These are phyloP conservation scores for Osmoderma eremita DNA, from an alignment of 2,888 invertebrate genomes.

Conservation along the genomic window DNA sequence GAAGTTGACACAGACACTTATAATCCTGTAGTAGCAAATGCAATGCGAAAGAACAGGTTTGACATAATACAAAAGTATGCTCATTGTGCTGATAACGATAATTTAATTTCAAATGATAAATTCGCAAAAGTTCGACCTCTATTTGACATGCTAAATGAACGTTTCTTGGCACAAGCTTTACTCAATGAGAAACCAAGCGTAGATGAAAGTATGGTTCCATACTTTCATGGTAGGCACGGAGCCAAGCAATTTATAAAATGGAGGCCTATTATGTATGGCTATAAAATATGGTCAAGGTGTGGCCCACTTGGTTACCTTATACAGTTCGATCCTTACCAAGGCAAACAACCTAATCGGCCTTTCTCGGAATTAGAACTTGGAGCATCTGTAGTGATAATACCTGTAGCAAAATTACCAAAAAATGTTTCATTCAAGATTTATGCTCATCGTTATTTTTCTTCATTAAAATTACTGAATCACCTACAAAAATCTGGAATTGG, in stretches of 20 bases:
- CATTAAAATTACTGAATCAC: neutral
- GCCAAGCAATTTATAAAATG: constrained; percentile 52
- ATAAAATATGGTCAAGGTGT: constrained; percentile 45
- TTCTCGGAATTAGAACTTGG: neutral
- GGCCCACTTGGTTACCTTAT: neutral
- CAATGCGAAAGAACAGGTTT: neutral
- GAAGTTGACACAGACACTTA: neutral
- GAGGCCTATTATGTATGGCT: constrained; percentile 46
- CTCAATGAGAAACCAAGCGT: constrained; percentile 13
- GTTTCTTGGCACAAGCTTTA: neutral
- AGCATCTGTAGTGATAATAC: neutral
- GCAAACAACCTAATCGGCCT: neutral
- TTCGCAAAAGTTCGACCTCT: neutral
- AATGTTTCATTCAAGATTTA: neutral
- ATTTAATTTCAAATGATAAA: neutral
- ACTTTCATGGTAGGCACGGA: constrained; percentile 48
- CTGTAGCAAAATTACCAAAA: neutral
- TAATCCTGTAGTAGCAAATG: neutral
- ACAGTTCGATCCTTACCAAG: neutral
- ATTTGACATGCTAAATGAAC: neutral
- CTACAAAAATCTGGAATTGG: neutral
- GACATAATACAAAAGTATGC: neutral
- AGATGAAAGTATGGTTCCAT: constrained; percentile 49
- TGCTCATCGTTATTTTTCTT: neutral
- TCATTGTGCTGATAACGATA: neutral